Evolutionary conservation across 2,888 invertebrate genomes (phyloP).

Genomic region (Polydrusus cervinus): DNA sequence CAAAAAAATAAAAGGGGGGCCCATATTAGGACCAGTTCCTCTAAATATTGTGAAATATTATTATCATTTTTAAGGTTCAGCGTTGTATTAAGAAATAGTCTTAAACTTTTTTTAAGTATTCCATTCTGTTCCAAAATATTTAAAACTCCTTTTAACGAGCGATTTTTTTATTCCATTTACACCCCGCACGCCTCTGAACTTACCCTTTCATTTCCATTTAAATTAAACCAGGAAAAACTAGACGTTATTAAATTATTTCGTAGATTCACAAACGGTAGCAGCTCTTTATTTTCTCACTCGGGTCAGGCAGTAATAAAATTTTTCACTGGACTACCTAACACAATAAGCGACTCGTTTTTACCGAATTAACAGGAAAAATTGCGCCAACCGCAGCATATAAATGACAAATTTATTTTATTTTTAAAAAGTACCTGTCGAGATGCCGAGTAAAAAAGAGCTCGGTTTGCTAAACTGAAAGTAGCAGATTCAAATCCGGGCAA

Average conservation of each 20-base stretch:
- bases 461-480: too few species aligned
- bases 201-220: constrained; percentile 35
- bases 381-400: constrained; percentile 23
- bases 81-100: too few species aligned
- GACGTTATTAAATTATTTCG: constrained; percentile 37
- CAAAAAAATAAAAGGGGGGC: too few species aligned
- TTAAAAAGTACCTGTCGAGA: background rate
- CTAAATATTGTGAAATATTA: too few species aligned
- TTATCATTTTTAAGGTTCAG: too few species aligned
- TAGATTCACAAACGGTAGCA: constrained; percentile 27
- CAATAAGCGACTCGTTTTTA: constrained; percentile 33
- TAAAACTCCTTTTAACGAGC: too few species aligned
- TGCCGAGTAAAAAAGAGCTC: too few species aligned
- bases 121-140: too few species aligned
- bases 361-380: constrained; percentile 22
- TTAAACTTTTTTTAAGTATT: too few species aligned
- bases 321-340: constrained; percentile 31
- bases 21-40: too few species aligned
- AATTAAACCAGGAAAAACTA: constrained; percentile 18
- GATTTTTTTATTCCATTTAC: background rate
- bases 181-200: background rate
- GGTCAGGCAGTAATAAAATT: constrained; percentile 27
- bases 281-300: constrained; percentile 11
- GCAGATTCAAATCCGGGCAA: too few species aligned
- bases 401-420: constrained; percentile 32